Conservation (phyloP, 2,113 vertebrate species). For the Myotis davidii region DNA sequence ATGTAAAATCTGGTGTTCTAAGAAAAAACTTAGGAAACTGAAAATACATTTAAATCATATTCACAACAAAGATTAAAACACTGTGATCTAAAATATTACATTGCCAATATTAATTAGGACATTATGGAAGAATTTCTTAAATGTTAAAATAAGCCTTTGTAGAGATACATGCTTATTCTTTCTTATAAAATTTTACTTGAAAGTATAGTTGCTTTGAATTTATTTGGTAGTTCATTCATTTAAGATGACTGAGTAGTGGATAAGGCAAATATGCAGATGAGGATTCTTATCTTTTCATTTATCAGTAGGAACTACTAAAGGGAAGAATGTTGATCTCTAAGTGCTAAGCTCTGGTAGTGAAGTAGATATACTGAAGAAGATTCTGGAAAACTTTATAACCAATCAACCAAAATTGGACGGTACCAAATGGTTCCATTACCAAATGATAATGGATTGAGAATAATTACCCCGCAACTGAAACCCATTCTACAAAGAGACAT, state of each 20-base stretch:
- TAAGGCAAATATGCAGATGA: background rate
- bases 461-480: background rate
- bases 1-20: background rate
- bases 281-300: background rate
- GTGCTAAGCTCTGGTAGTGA: background rate
- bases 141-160: background rate
- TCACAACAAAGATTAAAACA: background rate
- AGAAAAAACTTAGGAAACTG: background rate
- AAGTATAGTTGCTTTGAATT: background rate
- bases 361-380: background rate
- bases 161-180: background rate
- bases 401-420: background rate
- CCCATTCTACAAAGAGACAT: background rate
- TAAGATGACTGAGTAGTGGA: background rate
- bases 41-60: slow-evolving; percentile 27
- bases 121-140: background rate
- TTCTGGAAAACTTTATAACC: background rate
- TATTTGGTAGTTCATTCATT: slow-evolving; percentile 1
- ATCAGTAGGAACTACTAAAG: background rate
- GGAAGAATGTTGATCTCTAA: background rate
- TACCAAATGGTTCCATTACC: background rate
- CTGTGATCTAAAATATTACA: background rate
- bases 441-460: background rate
- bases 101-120: background rate
- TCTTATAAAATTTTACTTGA: background rate